phyloP scores from a whole-genome alignment of 2,797 vertebrate genomes.

The Centroberyx gerrardi region DNA sequence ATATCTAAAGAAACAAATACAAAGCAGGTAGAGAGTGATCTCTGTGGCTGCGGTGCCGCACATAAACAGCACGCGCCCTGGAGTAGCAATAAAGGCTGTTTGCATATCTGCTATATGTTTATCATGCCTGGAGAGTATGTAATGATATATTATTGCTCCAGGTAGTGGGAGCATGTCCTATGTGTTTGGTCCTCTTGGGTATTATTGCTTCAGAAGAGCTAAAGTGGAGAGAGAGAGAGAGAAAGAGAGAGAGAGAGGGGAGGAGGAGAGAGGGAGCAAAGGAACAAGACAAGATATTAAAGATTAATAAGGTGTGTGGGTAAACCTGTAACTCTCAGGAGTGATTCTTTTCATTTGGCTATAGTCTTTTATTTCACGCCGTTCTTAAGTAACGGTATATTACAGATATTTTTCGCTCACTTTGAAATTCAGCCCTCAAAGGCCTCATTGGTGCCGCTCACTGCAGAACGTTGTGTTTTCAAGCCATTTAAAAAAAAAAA shows the following conservation, averaged over 20 bases:
- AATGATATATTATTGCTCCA: slow-evolving; percentile 83
- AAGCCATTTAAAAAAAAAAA: slow-evolving; percentile 28
- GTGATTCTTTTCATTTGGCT: slow-evolving; percentile 79
- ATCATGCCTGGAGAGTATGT: slow-evolving; percentile 60
- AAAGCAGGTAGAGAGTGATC: slow-evolving; percentile 65
- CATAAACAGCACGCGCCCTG: slow-evolving; percentile 81
- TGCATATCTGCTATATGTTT: slow-evolving; percentile 81
- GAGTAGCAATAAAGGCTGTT: slow-evolving; percentile 85
- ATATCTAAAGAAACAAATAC: slow-evolving; percentile 45
- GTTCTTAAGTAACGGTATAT: slow-evolving; percentile 45
- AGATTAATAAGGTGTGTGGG: slow-evolving; percentile 77
- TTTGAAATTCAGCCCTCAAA: slow-evolving; percentile 70
- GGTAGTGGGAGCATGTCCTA: slow-evolving; percentile 78
- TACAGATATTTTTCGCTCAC: slow-evolving; percentile 52
- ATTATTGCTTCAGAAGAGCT: slow-evolving; percentile 78
- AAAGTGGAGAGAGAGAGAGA: slow-evolving; percentile 55
- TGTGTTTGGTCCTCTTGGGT: slow-evolving; percentile 78
- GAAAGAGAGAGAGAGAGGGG: slow-evolving; percentile 2
- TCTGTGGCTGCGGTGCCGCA: slow-evolving; percentile 46
- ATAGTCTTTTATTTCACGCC: slow-evolving; percentile 71
- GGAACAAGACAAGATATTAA: slow-evolving; percentile 72
- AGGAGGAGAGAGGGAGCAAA: slow-evolving; percentile 10
- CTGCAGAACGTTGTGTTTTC: slow-evolving; percentile 18
- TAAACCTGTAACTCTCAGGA: slow-evolving; percentile 71
- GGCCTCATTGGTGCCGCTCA: slow-evolving; percentile 49